Evolutionary conservation across 2,888 invertebrate genomes (phyloP), one percentile per base, ranked within the genome.

Genomic region (Drosophila cyrtoloma): DNA sequence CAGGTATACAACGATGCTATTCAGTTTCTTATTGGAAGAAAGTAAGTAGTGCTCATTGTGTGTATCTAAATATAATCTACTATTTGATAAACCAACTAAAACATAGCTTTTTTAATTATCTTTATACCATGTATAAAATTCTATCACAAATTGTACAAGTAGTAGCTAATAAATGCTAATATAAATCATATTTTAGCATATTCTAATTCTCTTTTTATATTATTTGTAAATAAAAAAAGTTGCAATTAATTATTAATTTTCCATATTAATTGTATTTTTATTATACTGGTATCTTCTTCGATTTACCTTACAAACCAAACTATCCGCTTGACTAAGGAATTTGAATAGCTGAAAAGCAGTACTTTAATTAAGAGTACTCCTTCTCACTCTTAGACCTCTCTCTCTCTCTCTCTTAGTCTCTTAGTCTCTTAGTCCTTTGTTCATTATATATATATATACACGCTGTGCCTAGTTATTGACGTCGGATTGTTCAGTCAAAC

Each of bases 381-480:
- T n/a, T n/a, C 22, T 16, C 16, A 5, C 47, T 35, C 35, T 1
- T 35, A 5, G 35, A 14, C 14, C 14, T 14, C 35, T 35, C 14
- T 26, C 26, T 30, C 33, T 33, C 12, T 30, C 30, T 35, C 35
- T 33, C 4, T 33, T 33, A 1, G n/a, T n/a, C n/a, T n/a, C n/a
- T 22, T 22, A 22, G 33, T 33, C 33, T 12, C 28, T 32, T n/a
- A 12, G 35, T 37, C 26, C 22, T 30, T 53, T 68, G 75, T 78
- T 70, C 64, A 78, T 75, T 78, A 33, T 12, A 12, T 33, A 33
- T 12, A 65, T 60, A 16, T 19, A 5, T 26, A 37, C 52, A 30
- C 50, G 52, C 50, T 64, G 30, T 44, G 76, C 51, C 64, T 62
- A 73, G 68, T 62, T 75, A 69, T 75, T 55, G 75, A 66, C 66